Conservation (phyloP, 2,113 vertebrate species). For the Cyprinodon variegatus region DNA sequence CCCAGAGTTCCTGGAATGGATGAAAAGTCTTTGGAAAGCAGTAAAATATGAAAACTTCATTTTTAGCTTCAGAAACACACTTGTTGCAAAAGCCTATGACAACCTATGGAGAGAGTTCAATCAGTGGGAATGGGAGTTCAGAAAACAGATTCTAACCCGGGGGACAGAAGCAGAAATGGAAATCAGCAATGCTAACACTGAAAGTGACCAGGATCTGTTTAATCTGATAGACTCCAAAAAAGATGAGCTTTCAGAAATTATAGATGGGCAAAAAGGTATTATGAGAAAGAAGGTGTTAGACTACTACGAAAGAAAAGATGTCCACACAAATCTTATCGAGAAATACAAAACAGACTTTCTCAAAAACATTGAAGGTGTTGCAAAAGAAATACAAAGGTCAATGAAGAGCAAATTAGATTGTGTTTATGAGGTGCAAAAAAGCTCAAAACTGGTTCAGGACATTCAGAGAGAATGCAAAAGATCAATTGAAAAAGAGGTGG, state of each 20-base stretch:
- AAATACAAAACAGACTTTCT: conserved; percentile 68
- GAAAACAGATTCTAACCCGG: conserved; percentile 50
- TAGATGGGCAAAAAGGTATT: neutral
- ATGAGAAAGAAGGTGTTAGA: conserved; percentile 17
- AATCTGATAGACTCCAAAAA: conserved; percentile 2
- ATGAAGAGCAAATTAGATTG: neutral
- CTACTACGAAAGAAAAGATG: conserved; percentile 63
- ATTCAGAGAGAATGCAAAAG: conserved; percentile 37
- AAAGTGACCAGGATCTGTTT: neutral
- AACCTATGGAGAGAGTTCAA: conserved; percentile 48
- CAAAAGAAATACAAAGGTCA: conserved; percentile 37
- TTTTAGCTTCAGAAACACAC: conserved; percentile 69
- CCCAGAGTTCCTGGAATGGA: conserved; percentile 60
- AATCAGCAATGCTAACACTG: conserved; percentile 50
- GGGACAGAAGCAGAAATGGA: conserved; percentile 31
- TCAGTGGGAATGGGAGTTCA: conserved; percentile 69
- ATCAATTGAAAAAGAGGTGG: conserved; percentile 55
- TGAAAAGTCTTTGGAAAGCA: conserved; percentile 64
- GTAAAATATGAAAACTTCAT: conserved; percentile 76
- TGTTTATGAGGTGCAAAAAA: conserved; percentile 6
- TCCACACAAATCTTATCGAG: conserved; percentile 57
- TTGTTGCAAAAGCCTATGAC: conserved; percentile 58
- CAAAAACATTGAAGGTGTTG: conserved; percentile 34
- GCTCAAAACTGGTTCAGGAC: conserved; percentile 13
- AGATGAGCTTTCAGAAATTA: neutral